Conservation (phyloP, 2,888 invertebrate species). For the Atherix ibis region DNA sequence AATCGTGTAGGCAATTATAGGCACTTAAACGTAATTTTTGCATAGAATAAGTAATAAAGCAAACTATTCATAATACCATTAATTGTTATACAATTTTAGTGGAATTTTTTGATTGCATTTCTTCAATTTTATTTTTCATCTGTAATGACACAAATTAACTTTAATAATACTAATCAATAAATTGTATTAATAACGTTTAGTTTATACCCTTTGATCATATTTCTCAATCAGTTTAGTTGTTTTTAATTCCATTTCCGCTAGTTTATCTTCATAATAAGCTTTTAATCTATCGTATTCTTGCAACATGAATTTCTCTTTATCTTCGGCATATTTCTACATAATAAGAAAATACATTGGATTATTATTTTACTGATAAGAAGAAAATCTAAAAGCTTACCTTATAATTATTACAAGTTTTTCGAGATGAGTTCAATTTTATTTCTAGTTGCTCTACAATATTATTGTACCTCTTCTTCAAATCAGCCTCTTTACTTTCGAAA, state of each 20-base stretch:
- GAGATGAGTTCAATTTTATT: slow-evolving; percentile 45
- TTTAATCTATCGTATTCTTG: slow-evolving; percentile 48
- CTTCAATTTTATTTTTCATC: too few species aligned
- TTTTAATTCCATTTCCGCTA: slow-evolving; percentile 21
- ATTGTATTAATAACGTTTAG: too few species aligned
- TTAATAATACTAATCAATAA: too few species aligned
- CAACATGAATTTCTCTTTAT: slow-evolving; percentile 46
- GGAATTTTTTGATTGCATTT: too few species aligned
- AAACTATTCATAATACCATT: too few species aligned
- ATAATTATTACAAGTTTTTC: slow-evolving; percentile 45
- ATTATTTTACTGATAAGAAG: slow-evolving; percentile 1
- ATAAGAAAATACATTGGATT: slow-evolving; percentile 5
- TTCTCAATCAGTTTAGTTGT: slow-evolving; percentile 16
- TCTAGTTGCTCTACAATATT: slow-evolving; percentile 36
- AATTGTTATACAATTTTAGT: too few species aligned
- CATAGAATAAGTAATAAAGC: too few species aligned
- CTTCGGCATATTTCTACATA: slow-evolving; percentile 41
- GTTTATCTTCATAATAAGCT: slow-evolving; percentile 35
- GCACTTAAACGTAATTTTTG: too few species aligned
- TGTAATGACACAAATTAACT: too few species aligned
- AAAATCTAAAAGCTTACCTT: slow-evolving; percentile 24
- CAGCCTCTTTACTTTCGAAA: slow-evolving; percentile 34
- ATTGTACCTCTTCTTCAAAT: slow-evolving; percentile 31
- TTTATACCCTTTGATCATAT: slow-evolving; percentile 4
- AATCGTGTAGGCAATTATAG: too few species aligned